Evolutionary conservation across 2,797 vertebrate species (phyloP).

Genomic region (Syncerus caffer): DNA sequence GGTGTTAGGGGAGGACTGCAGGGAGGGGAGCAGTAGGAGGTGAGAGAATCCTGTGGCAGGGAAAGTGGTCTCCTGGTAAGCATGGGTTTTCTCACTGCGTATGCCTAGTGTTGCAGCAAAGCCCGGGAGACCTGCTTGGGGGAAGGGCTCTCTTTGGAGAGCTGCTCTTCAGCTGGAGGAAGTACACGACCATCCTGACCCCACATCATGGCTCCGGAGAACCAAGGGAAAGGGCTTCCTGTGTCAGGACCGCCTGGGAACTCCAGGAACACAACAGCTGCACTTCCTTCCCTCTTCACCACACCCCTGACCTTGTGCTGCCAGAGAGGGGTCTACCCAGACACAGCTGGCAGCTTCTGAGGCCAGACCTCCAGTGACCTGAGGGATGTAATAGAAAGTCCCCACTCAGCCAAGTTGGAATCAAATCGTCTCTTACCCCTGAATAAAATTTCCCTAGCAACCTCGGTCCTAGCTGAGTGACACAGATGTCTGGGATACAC

Average conservation of each 20-base stretch:
- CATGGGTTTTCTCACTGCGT: accelerated
- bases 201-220: background rate
- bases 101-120: background rate
- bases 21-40: background rate
- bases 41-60: accelerated
- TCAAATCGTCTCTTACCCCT: background rate
- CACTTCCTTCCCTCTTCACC: background rate
- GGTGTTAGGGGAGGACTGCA: background rate
- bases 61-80: background rate
- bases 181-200: background rate
- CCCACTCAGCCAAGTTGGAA: background rate
- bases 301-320: background rate
- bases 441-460: background rate
- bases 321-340: background rate
- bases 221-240: background rate
- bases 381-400: background rate
- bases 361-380: background rate
- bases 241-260: background rate
- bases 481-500: background rate
- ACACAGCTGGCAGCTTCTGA: background rate
- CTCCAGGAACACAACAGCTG: background rate
- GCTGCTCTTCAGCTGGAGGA: background rate
- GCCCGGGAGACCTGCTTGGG: background rate
- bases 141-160: background rate
- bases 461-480: background rate